phyloP scores from a whole-genome alignment of 2,113 vertebrate species.

The Erythrocebus patas region DNA sequence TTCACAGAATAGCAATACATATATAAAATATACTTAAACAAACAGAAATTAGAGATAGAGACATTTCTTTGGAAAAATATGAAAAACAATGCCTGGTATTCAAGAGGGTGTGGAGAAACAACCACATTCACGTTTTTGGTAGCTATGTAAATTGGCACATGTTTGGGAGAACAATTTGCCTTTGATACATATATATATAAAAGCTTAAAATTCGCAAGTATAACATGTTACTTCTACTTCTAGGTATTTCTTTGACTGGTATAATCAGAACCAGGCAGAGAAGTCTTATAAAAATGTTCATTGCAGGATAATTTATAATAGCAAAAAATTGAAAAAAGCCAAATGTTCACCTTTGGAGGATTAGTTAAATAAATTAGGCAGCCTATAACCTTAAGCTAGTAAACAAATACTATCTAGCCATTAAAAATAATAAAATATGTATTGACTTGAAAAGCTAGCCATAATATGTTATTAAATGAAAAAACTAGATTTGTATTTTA shows the following conservation, averaged over 20 bases:
- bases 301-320: neutral
- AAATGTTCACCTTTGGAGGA: conserved; percentile 4
- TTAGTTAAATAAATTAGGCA: conserved; percentile 28
- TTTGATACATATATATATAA: neutral
- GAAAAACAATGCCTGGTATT: neutral
- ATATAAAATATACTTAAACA: neutral
- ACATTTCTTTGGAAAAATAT: neutral
- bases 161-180: neutral
- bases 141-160: neutral
- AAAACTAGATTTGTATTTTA: conserved; percentile 1
- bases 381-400: neutral
- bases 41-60: conserved; percentile 1
- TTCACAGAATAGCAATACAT: neutral
- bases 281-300: neutral
- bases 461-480: neutral
- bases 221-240: neutral
- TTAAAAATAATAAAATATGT: conserved; percentile 23
- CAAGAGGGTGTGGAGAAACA: neutral
- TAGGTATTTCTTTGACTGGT: conserved; percentile 1
- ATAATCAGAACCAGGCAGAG: neutral
- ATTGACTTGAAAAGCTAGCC: conserved; percentile 39
- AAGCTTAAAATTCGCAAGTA: neutral
- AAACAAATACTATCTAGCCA: neutral
- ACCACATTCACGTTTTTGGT: neutral
- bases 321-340: neutral